phyloP scores from a whole-genome alignment of 2,113 vertebrate species.

The Cyanoliseus patagonus region DNA sequence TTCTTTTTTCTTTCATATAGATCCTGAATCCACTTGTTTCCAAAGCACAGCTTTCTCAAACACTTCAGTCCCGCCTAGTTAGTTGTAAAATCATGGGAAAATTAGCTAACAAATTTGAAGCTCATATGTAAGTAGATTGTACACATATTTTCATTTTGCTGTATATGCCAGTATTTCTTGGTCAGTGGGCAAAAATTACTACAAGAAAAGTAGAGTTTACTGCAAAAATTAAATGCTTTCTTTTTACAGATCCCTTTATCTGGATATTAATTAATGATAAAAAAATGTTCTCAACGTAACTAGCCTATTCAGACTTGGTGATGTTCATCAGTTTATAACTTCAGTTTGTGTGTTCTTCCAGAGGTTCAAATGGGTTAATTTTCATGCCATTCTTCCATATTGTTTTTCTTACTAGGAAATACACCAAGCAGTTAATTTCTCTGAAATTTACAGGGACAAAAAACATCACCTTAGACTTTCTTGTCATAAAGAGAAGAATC shows the following conservation, averaged over 20 bases:
- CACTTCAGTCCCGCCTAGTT: conserved; percentile 87
- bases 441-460: not conserved
- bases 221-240: not conserved
- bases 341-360: not conserved
- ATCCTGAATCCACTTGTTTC: conserved; percentile 90
- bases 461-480: not conserved
- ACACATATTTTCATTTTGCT: conserved; percentile 2
- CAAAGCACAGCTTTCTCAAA: conserved; percentile 90
- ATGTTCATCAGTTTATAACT: not conserved
- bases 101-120: conserved; percentile 90
- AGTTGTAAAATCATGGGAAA: conserved; percentile 93
- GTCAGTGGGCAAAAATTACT: not conserved
- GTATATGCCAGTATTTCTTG: not conserved
- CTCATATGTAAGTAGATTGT: conserved; percentile 83
- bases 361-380: not conserved
- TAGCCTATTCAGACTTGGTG: not conserved
- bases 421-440: not conserved
- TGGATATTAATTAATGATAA: not conserved
- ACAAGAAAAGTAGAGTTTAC: not conserved
- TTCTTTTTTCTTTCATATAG: conserved; percentile 67
- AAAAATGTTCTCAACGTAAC: not conserved
- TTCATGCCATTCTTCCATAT: not conserved
- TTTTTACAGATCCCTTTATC: not conserved
- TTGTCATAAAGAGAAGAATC: not conserved
- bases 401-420: not conserved